Percentiles rank a stretch among this genome's conserved stretches.
These are phyloP conservation scores for Lordiphosa mommai DNA, from an alignment of 1,140 invertebrate species.

Conservation along the genomic window DNA sequence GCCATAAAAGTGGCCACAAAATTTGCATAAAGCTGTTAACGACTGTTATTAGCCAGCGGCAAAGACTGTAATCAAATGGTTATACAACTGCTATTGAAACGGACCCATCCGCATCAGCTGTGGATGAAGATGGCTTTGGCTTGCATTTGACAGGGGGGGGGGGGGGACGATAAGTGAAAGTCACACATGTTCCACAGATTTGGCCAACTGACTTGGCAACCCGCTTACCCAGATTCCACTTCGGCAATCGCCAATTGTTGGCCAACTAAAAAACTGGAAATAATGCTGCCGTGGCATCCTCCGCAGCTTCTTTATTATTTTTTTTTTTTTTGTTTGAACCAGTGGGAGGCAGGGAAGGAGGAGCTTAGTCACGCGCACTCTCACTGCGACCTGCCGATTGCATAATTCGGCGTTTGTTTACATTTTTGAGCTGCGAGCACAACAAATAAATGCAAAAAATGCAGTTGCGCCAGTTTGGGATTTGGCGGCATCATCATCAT, in stretches of 20 bases:
- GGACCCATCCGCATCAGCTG: conserved; percentile 18
- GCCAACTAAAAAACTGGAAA: conserved; percentile 38
- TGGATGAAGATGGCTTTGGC: conserved; percentile 6
- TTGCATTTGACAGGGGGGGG: conserved; percentile 10
- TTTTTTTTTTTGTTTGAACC: not conserved
- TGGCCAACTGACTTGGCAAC: conserved; percentile 54
- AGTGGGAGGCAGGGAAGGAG: conserved; percentile 2
- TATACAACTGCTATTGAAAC: conserved; percentile 49
- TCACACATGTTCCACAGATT: conserved; percentile 18
- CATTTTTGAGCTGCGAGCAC: conserved; percentile 38
- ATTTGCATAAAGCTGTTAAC: conserved; percentile 17
- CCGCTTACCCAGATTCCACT: conserved; percentile 60
- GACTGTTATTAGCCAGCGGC: conserved; percentile 44
- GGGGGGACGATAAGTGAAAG: conserved; percentile 47
- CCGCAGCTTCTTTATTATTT: conserved; percentile 34
- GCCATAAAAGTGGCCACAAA: conserved; percentile 17
- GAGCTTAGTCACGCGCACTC: conserved; percentile 44
- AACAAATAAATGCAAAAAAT: conserved; percentile 54
- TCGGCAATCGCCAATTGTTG: conserved; percentile 27
- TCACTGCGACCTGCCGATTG: conserved; percentile 47
- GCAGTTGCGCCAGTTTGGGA: conserved; percentile 52
- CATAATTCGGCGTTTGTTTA: conserved; percentile 53
- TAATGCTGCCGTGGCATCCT: conserved; percentile 26
- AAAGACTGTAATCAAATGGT: conserved; percentile 37
- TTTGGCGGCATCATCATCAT: conserved; percentile 24